These are phyloP conservation scores for Hyppa rectilinea DNA, from an alignment of 2,888 invertebrate species.

Conservation along the genomic window DNA sequence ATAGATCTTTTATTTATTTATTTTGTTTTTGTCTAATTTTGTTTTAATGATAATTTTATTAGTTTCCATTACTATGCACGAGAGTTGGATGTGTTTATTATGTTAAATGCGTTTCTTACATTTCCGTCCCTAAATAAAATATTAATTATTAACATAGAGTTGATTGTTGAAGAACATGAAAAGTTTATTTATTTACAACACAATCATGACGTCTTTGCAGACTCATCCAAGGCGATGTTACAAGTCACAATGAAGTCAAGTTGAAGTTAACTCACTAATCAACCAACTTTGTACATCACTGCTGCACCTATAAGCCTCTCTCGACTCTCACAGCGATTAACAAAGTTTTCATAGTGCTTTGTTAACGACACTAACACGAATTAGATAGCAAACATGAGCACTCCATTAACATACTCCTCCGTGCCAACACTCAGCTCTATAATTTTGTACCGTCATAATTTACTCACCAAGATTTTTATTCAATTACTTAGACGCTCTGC, in stretches of 20 bases:
- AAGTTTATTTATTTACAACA: too few relatives aligned
- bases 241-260: too few relatives aligned
- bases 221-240: too few relatives aligned
- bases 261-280: not conserved
- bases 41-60: too few relatives aligned
- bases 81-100: too few relatives aligned
- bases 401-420: constrained; percentile 26
- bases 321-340: not conserved
- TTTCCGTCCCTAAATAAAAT: not conserved
- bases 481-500: constrained; percentile 68
- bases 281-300: not conserved
- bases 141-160: too few relatives aligned
- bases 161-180: too few relatives aligned
- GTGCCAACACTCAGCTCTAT: constrained; percentile 16
- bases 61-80: too few relatives aligned
- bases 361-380: constrained; percentile 16
- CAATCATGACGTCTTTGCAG: too few relatives aligned
- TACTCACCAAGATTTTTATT: constrained; percentile 67
- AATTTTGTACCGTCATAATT: constrained; percentile 56
- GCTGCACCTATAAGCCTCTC: not conserved
- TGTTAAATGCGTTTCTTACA: too few relatives aligned
- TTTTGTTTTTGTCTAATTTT: too few relatives aligned
- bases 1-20: too few relatives aligned
- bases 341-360: not conserved
- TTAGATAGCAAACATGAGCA: constrained; percentile 11